Percentiles rank a stretch among this genome's conserved stretches.
phyloP scores from a whole-genome alignment of 92 coral and sea anemone species.

The Zoanthus sansibaricus region DNA sequence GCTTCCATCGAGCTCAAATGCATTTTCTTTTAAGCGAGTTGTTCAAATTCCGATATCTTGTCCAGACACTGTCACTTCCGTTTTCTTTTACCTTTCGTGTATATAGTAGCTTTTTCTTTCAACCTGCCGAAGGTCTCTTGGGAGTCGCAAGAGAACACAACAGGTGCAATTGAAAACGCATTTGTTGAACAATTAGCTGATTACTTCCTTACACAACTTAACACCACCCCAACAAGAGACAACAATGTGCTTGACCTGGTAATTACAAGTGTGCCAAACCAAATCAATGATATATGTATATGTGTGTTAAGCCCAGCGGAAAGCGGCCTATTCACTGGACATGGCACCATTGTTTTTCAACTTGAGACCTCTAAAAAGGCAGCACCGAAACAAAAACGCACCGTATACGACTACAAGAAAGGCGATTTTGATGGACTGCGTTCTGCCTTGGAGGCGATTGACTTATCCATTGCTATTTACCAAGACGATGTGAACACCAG shows the following conservation, averaged over 20 bases:
- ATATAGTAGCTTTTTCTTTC: too few relatives aligned
- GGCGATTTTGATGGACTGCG: conserved; percentile 64
- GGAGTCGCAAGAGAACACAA: too few relatives aligned
- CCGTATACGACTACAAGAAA: conserved; percentile 60
- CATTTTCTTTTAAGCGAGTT: too few relatives aligned
- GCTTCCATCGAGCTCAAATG: too few relatives aligned
- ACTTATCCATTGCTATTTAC: conserved; percentile 51
- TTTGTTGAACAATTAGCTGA: too few relatives aligned
- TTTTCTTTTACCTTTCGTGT: too few relatives aligned
- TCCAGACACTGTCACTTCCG: too few relatives aligned
- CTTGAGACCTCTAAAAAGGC: conserved; percentile 66
- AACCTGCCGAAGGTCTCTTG: too few relatives aligned
- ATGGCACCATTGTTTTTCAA: conserved; percentile 57
- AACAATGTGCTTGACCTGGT: conserved; percentile 16
- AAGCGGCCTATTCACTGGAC: conserved; percentile 68
- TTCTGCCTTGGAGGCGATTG: conserved; percentile 55
- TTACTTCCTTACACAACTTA: not conserved
- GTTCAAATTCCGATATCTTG: too few relatives aligned
- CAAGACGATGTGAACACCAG: conserved; percentile 46
- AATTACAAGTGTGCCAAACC: conserved; percentile 60
- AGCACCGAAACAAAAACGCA: conserved; percentile 58
- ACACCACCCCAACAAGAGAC: not conserved
- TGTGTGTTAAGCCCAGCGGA: conserved; percentile 45
- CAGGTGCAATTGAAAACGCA: too few relatives aligned
- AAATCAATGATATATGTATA: conserved; percentile 33